Evolutionary conservation across 1,140 invertebrate genomes (phyloP).

Genomic region (Pachypsylla venusta): DNA sequence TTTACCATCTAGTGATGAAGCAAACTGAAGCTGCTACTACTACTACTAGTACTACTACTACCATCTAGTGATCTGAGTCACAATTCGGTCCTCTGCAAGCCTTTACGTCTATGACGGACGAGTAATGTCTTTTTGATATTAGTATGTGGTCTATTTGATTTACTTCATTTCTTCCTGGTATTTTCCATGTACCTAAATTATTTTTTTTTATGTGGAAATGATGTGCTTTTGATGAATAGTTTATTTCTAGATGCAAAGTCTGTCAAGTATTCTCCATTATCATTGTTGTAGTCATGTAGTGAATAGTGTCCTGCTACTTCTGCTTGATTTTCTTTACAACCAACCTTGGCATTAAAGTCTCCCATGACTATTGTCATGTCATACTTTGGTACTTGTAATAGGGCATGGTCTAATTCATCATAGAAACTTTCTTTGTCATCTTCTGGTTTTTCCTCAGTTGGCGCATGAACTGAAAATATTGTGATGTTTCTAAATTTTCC

Average conservation of each 20-base stretch:
- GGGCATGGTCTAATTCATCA: neutral
- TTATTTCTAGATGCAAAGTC: too few relatives aligned
- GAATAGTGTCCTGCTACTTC: constrained; percentile 21
- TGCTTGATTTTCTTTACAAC: constrained; percentile 14
- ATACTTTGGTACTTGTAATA: constrained; percentile 11
- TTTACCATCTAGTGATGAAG: too few relatives aligned
- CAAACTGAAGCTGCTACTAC: too few relatives aligned
- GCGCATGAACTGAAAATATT: constrained; percentile 6
- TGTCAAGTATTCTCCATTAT: too few relatives aligned
- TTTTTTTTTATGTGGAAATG: too few relatives aligned
- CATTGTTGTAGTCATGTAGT: too few relatives aligned
- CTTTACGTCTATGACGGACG: constrained; percentile 10
- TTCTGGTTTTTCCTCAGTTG: neutral
- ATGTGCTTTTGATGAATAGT: too few relatives aligned
- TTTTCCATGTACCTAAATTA: constrained; percentile 5
- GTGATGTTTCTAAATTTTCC: too few relatives aligned
- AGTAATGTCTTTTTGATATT: constrained; percentile 1
- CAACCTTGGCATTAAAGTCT: constrained; percentile 26
- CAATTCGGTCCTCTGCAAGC: constrained; percentile 13
- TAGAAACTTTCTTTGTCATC: constrained; percentile 3
- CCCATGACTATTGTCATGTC: constrained; percentile 22
- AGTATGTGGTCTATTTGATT: constrained; percentile 12
- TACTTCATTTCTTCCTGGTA: neutral
- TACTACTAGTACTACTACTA: too few relatives aligned
- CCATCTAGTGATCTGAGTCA: neutral